Base-by-base conservation (phyloP, 2,888 invertebrate genomes). In the Pycnomerus fuliginosus region DNA sequence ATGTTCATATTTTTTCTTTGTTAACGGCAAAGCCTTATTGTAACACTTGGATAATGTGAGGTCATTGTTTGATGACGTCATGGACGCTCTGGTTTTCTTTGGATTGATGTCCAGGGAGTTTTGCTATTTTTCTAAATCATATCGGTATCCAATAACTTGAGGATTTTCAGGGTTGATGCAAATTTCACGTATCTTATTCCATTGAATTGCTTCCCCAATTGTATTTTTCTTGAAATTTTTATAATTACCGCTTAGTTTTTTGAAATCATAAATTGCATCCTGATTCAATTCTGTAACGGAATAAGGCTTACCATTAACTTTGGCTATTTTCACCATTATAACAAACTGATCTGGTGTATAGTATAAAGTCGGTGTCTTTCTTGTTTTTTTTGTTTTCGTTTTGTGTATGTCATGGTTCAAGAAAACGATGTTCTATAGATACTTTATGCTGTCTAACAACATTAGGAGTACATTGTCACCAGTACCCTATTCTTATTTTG, bases 401-500 rank as follows among this genome's bases (percentile, higher is more conserved):
- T 20, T 20, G 20, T 4, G 20, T 20, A 7, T 20, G 12, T 15
- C 35, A 13, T 24, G 14, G 36, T 14, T 24, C 25, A 30, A 35
- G 14, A 35, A 35, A 35, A 4, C 25, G 7, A 24, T 30, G 36
- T 11, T n/a, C 24, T 11, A 35, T 35, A 11, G 20, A 4, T 22
- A 23, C 13, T 22, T 8, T 3, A 24, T 13, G 15, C 3, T 24
- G 15, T 8, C 24, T 35, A 11, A 16, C 24, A 24, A 15, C 30
- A 38, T 38, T 17, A 4, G 16, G n/a, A n/a, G n/a, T 23, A 12
- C 31, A 44, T 11, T 1, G 16, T 15, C 12, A 46, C 3, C 14
- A 46, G 31, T 15, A 45, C 30, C 10, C 37, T 45, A 16, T 46
- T 46, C 36, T 46, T 44, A 8, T 46, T 30, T 22, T 46, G 46